Evolutionary conservation across 1,140 invertebrate species (phyloP).

Genomic region (Cotesia glomerata): DNA sequence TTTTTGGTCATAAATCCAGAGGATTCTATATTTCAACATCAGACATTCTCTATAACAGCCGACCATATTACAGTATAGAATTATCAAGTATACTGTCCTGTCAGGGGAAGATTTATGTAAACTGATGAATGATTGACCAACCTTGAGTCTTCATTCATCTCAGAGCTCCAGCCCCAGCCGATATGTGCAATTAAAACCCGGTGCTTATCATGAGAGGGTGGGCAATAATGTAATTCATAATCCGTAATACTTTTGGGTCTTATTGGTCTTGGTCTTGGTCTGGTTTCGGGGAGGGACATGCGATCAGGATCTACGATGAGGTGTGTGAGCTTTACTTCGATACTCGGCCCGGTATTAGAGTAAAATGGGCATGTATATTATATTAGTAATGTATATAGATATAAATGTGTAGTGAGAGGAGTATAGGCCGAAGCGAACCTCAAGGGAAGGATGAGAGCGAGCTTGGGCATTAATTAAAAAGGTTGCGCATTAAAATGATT

Average conservation of each 20-base stretch:
- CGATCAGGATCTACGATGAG: too few relatives aligned
- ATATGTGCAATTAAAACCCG: slow-evolving; percentile 53
- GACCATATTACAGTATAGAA: too few relatives aligned
- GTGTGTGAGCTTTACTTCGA: too few relatives aligned
- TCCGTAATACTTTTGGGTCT: slow-evolving; percentile 11
- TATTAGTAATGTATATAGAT: too few relatives aligned
- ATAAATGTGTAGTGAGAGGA: slow-evolving; percentile 16
- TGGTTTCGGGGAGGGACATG: too few relatives aligned
- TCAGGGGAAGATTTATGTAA: neutral
- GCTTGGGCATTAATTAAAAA: slow-evolving; percentile 64
- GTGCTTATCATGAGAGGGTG: slow-evolving; percentile 31
- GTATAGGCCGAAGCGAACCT: slow-evolving; percentile 38
- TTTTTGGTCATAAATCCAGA: too few relatives aligned
- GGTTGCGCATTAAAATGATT: slow-evolving; percentile 66
- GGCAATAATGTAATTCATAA: neutral
- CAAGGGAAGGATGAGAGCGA: slow-evolving; percentile 49
- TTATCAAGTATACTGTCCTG: too few relatives aligned
- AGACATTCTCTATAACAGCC: too few relatives aligned
- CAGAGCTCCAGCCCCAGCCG: slow-evolving; percentile 34
- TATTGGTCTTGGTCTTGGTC: neutral
- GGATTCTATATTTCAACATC: too few relatives aligned
- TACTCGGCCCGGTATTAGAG: slow-evolving; percentile 27
- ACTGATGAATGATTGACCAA: too few relatives aligned
- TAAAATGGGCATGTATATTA: slow-evolving; percentile 37
- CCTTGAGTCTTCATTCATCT: slow-evolving; percentile 39